Conservation (phyloP, 2,797 vertebrate genomes). For the Rhinoraja longicauda region DNA sequence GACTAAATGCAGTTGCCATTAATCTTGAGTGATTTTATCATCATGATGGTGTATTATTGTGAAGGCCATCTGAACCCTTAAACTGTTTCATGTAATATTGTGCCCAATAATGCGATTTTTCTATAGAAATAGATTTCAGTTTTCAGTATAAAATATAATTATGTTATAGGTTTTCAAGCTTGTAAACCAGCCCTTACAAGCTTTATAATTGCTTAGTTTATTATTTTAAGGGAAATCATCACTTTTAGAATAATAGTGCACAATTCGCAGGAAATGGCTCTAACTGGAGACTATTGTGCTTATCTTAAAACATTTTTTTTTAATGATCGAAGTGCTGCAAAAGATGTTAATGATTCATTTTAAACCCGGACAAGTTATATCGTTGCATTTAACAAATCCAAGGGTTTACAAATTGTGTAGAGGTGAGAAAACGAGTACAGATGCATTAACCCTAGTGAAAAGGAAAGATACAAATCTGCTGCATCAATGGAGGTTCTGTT, state of each 20-base stretch:
- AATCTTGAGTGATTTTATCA: neutral
- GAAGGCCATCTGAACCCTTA: neutral
- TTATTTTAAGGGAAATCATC: neutral
- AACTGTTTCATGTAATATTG: neutral
- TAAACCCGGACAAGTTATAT: neutral
- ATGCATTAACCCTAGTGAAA: neutral
- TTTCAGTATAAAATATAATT: neutral
- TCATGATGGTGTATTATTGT: neutral
- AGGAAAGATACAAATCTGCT: neutral
- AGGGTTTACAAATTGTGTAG: no score
- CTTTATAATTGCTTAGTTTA: neutral
- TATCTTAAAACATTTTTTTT: neutral
- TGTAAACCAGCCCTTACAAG: neutral
- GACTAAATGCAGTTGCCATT: neutral
- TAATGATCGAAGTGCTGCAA: neutral
- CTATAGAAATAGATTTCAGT: slow-evolving; percentile 28
- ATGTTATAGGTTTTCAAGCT: neutral
- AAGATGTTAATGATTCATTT: neutral
- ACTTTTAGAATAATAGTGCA: neutral
- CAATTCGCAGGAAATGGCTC: neutral
- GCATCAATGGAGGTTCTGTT: neutral
- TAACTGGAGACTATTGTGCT: neutral
- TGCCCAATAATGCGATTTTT: slow-evolving; percentile 42
- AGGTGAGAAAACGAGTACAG: neutral
- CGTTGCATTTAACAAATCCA: neutral